These are phyloP conservation scores for Microcaecilia unicolor DNA, from an alignment of 2,797 vertebrate species.

Conservation along the genomic window DNA sequence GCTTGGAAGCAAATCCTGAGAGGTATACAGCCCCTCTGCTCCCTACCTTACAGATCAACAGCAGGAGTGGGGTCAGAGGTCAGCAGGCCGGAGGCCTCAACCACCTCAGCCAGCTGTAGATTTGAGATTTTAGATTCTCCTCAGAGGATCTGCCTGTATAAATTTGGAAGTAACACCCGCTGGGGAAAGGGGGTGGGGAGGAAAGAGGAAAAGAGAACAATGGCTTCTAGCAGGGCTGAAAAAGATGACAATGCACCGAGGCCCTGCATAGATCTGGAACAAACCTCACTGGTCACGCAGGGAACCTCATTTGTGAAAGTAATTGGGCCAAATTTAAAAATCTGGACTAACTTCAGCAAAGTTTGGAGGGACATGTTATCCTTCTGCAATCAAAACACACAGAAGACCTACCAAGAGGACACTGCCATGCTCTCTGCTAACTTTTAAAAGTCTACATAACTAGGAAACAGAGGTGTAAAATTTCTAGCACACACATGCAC, in stretches of 20 bases:
- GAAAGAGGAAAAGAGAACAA: too few species aligned
- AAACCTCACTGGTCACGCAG: constrained; percentile 56
- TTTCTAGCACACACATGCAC: too few species aligned
- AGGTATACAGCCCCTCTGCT: constrained; percentile 54
- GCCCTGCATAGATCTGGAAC: constrained; percentile 54
- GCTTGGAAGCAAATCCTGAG: constrained; percentile 50
- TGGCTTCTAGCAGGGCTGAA: constrained; percentile 45
- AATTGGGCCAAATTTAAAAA: constrained; percentile 54
- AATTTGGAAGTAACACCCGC: constrained; percentile 53
- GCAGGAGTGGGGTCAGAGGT: constrained; percentile 66
- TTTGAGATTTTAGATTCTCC: constrained; percentile 37
- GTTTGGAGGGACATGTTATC: neutral
- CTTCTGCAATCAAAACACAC: neutral
- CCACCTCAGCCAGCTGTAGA: constrained; percentile 57
- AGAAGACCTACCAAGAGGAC: too few species aligned
- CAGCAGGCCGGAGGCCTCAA: constrained; percentile 53
- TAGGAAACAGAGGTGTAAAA: too few species aligned
- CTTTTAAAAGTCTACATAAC: too few species aligned
- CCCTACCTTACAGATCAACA: constrained; percentile 59
- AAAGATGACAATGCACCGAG: constrained; percentile 53
- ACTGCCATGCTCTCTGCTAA: too few species aligned
- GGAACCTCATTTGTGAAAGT: constrained; percentile 61
- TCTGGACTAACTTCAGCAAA: constrained; percentile 24
- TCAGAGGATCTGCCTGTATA: constrained; percentile 49
- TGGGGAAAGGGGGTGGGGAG: too few species aligned